phyloP scores from a whole-genome alignment of 1,140 invertebrate genomes.

The Dendrolimus kikuchii region DNA sequence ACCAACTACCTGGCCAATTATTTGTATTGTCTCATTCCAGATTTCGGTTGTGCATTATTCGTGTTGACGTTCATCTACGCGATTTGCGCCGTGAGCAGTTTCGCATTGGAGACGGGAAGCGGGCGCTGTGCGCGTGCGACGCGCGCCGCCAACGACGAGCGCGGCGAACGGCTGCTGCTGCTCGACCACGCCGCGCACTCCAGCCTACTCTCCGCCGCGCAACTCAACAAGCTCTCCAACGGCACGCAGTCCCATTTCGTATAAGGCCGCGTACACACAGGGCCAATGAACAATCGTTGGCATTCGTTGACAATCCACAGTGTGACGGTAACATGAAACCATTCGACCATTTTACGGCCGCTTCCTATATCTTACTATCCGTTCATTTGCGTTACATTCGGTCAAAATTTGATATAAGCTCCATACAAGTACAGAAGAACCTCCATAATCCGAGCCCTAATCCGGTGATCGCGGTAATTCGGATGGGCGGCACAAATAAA shows the following conservation, averaged over 20 bases:
- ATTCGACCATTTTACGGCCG: no score
- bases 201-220: slow-evolving; percentile 52
- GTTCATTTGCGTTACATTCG: no score
- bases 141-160: slow-evolving; percentile 37
- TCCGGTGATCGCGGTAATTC: no score
- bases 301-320: no score
- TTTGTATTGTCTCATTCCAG: slow-evolving; percentile 24
- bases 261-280: slow-evolving; percentile 17
- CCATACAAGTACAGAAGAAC: no score
- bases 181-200: slow-evolving; percentile 58
- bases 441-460: no score
- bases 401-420: no score
- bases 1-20: no score
- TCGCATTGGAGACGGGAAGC: slow-evolving; percentile 41
- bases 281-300: no score
- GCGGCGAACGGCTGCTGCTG: slow-evolving; percentile 51
- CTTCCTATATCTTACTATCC: no score
- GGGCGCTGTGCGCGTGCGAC: slow-evolving; percentile 30
- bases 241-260: slow-evolving; percentile 56
- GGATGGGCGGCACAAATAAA: no score
- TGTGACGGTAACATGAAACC: no score
- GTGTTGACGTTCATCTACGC: slow-evolving; percentile 56
- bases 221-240: slow-evolving; percentile 48
- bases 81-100: slow-evolving; percentile 53
- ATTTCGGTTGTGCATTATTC: slow-evolving; percentile 49